Base-by-base conservation (phyloP, 2,888 invertebrate species). In the Meghimatium bilineatum region DNA sequence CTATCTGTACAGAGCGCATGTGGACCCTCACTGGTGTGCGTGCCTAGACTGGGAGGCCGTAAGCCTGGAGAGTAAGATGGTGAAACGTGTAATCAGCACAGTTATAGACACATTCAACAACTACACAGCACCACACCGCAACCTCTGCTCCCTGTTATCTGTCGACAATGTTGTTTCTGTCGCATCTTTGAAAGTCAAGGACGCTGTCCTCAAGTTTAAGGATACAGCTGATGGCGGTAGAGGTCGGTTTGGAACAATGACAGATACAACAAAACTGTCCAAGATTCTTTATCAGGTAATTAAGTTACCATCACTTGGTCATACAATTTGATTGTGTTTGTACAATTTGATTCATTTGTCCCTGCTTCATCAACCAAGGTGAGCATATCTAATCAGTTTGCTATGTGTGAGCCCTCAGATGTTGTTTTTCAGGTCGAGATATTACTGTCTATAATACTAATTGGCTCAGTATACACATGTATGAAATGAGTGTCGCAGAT, bases 141-240 rank as follows among this genome's bases (percentile, higher is more conserved):
- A 67, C 17, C n/a, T 34, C n/a, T 82, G 82, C n/a, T 26, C 82
- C 12, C 52, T 52, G 1, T 29, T 82, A 36, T n/a, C 23, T 20
- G n/a, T 82, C 0, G 29, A 52, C 49, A 67, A 36, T 5, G 36
- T 82, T n/a, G 60, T n/a, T 8, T 49, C 69, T 23, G 76, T 76
- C 1, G 23, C n/a, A 6, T 14, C 56, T 20, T 29, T 76, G 14
- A 76, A 76, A 20, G 69, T 36, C 34, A 76, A 56, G 1, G 76
- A 82, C 36, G 75, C 75, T 26, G 77, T 82, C 6, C 77, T 82
- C 14, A 82, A 82, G 76, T 82, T 82, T 38, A 82, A 82, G 76
- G 82, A 82, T 52, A 82, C 82, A 2, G 67, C 26, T 23, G 82
- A 82, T 69, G 82, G 82, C 26, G 82, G 82, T 12, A 34, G 82